Percentiles rank a stretch among this genome's conserved stretches.
Evolutionary conservation across 64 coral and sea anemone genomes (phyloP).

Genomic region (Porites australiensis): DNA sequence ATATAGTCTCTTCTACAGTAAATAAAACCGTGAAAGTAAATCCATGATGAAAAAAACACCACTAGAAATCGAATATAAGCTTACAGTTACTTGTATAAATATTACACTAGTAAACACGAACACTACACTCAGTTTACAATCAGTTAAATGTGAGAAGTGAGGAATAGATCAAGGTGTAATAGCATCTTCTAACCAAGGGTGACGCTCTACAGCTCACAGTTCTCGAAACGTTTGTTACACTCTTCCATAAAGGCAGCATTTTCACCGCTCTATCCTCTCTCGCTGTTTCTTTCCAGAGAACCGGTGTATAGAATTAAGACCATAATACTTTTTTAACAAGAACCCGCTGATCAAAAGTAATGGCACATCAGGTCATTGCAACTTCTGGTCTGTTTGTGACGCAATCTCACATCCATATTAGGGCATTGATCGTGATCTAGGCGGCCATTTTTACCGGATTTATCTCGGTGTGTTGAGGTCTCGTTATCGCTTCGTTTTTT

Average conservation of each 20-base stretch:
- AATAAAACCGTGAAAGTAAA: not conserved
- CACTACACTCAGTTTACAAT: not conserved
- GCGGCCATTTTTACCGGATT: slow-evolving; percentile 31
- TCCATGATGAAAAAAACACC: too few species aligned
- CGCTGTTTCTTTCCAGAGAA: not conserved
- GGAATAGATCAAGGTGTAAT: not conserved
- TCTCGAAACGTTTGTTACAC: slow-evolving; percentile 54
- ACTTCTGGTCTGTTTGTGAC: slow-evolving; percentile 13
- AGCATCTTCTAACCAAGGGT: slow-evolving; percentile 46
- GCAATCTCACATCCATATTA: slow-evolving; percentile 49
- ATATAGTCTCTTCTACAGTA: slow-evolving; percentile 70
- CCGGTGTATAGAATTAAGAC: slow-evolving; percentile 32
- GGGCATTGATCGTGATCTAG: slow-evolving; percentile 9
- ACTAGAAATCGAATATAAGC: too few species aligned
- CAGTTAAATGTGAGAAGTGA: not conserved
- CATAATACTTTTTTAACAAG: slow-evolving; percentile 75
- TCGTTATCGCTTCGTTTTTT: not conserved
- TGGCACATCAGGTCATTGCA: not conserved
- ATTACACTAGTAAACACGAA: not conserved
- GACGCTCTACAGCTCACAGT: slow-evolving; percentile 48
- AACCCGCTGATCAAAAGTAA: slow-evolving; percentile 50
- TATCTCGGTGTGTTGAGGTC: not conserved
- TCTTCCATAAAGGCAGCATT: slow-evolving; percentile 78
- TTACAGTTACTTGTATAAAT: not conserved
- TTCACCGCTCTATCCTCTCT: slow-evolving; percentile 2